Evolutionary conservation across 2,113 vertebrate genomes (phyloP).

Genomic region (Uria lomvia): DNA sequence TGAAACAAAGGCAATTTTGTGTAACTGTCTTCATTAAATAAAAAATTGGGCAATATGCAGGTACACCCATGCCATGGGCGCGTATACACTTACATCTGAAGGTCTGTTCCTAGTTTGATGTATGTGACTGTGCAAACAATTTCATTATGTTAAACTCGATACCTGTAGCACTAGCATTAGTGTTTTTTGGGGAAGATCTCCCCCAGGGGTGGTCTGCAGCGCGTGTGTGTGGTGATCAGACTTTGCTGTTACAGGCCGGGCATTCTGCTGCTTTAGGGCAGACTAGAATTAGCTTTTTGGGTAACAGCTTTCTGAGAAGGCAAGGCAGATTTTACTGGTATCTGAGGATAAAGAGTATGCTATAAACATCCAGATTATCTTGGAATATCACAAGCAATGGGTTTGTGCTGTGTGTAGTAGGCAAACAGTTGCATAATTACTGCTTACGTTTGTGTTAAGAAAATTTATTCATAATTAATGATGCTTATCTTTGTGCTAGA

Average conservation of each 20-base stretch:
- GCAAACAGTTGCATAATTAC: slow-evolving; percentile 50
- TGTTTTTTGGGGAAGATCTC: background rate
- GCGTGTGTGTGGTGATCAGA: slow-evolving; percentile 52
- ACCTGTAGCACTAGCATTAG: background rate
- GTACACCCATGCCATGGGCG: background rate
- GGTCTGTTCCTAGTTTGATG: background rate
- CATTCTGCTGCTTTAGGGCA: slow-evolving; percentile 56
- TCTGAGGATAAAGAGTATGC: background rate
- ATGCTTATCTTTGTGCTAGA: slow-evolving; percentile 39
- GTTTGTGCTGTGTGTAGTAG: slow-evolving; percentile 62
- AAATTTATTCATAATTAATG: slow-evolving; percentile 38
- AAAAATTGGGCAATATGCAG: background rate
- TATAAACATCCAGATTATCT: slow-evolving; percentile 21
- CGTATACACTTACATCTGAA: rapidly evolving
- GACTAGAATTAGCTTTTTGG: slow-evolving; percentile 63
- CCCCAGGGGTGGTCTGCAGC: background rate
- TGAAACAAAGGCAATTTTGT: background rate
- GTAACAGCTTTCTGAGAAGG: slow-evolving; percentile 63
- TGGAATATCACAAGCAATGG: slow-evolving; percentile 61
- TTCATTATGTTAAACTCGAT: background rate
- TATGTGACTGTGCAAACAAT: background rate
- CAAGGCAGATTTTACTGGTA: slow-evolving; percentile 62
- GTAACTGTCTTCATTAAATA: background rate
- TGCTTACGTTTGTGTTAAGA: slow-evolving; percentile 18
- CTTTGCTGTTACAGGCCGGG: slow-evolving; percentile 9